These are phyloP conservation scores for Arrhamphus sclerolepis DNA, from an alignment of 2,797 vertebrate genomes.

Conservation along the genomic window DNA sequence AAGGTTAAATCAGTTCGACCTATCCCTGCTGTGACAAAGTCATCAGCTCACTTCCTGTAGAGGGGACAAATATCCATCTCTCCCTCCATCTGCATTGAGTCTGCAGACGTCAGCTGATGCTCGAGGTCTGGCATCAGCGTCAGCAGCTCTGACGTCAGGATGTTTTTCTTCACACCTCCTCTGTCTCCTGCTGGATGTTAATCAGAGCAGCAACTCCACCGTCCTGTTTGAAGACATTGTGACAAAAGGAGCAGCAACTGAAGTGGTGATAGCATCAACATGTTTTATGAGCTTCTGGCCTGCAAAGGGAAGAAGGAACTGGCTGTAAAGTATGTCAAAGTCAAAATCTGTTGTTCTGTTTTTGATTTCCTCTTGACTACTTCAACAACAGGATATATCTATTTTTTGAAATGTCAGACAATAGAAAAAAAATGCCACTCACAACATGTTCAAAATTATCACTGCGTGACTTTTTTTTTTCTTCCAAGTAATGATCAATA, in stretches of 20 bases:
- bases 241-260: constrained; percentile 44
- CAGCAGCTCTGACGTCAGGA: constrained; percentile 39
- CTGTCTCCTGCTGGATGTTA: constrained; percentile 24
- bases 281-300: constrained; percentile 36
- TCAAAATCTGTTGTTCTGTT: constrained; percentile 1
- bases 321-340: background rate
- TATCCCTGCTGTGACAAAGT: constrained; percentile 60
- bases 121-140: constrained; percentile 58
- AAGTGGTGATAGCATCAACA: constrained; percentile 37
- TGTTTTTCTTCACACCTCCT: constrained; percentile 44
- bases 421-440: background rate
- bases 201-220: constrained; percentile 30
- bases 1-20: constrained; percentile 71
- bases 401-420: background rate
- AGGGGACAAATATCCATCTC: constrained; percentile 66
- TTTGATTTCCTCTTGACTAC: background rate
- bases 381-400: background rate
- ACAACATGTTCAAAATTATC: background rate
- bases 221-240: constrained; percentile 21
- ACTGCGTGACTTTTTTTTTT: background rate
- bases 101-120: constrained; percentile 24
- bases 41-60: constrained; percentile 68
- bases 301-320: too few species aligned
- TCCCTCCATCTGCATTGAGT: constrained; percentile 4
- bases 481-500: too few species aligned